Percentiles rank a stretch among this genome's conserved stretches.
These are phyloP conservation scores for Macrophya alboannulata DNA, from an alignment of 2,888 invertebrate genomes.

Conservation along the genomic window DNA sequence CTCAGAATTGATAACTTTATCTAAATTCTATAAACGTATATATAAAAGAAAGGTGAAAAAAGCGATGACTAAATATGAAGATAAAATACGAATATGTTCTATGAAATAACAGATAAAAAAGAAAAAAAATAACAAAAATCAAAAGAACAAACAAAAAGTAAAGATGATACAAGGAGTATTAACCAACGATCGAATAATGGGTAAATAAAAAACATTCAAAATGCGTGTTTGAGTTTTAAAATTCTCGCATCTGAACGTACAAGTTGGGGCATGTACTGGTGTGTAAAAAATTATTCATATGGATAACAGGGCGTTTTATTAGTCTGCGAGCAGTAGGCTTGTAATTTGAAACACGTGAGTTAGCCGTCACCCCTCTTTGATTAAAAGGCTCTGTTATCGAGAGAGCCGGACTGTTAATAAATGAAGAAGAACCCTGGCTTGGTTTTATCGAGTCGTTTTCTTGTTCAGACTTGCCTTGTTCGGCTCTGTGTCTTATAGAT, in stretches of 20 bases:
- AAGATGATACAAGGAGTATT: background rate
- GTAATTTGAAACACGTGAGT: slow-evolving; percentile 67
- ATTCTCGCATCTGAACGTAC: slow-evolving; percentile 75
- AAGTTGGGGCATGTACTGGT: slow-evolving; percentile 74
- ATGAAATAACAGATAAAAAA: background rate
- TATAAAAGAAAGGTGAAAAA: background rate
- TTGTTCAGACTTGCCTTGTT: slow-evolving; percentile 72
- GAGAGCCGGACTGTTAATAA: slow-evolving; percentile 71
- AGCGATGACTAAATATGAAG: background rate
- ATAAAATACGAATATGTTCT: background rate
- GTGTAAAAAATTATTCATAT: slow-evolving; percentile 75
- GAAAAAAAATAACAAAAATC: too few relatives aligned
- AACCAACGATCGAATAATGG: background rate
- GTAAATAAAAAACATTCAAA: background rate
- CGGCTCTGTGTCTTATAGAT: slow-evolving; percentile 79
- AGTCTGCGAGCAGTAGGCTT: slow-evolving; percentile 67
- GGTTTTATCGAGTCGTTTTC: slow-evolving; percentile 56
- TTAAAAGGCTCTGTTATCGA: slow-evolving; percentile 76
- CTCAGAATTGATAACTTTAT: background rate
- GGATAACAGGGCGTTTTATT: slow-evolving; percentile 73
- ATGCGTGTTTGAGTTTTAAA: slow-evolving; percentile 64
- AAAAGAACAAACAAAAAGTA: background rate
- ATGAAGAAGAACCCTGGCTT: slow-evolving; percentile 65
- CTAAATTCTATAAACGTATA: background rate
- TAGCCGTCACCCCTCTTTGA: slow-evolving; percentile 74